phyloP scores from a whole-genome alignment of 2,113 vertebrate genomes.

The Sorex fumeus region DNA sequence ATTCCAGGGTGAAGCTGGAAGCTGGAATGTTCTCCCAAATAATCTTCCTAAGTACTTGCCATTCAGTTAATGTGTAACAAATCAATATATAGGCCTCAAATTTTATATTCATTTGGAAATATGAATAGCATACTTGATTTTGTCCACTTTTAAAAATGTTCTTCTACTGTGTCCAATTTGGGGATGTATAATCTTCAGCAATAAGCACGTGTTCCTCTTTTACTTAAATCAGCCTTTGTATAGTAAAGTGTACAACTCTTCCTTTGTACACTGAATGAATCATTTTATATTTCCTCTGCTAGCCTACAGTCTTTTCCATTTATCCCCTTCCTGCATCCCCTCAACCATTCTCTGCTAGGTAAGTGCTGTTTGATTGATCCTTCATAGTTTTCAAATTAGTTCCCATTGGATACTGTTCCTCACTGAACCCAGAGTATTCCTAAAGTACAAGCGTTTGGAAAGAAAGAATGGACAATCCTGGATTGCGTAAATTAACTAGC shows the following conservation, averaged over 20 bases:
- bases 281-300: not conserved
- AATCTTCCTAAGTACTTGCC: not conserved
- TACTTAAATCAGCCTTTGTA: not conserved
- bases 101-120: constrained; percentile 41
- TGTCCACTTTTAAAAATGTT: not conserved
- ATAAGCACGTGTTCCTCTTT: not conserved
- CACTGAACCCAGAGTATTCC: not conserved
- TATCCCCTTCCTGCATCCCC: no score
- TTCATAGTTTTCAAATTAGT: not conserved
- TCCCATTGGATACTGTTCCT: not conserved
- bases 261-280: not conserved
- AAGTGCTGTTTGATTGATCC: not conserved
- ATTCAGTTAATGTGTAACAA: not conserved
- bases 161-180: not conserved
- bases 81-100: not conserved
- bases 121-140: constrained; percentile 9
- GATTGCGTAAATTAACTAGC: not conserved
- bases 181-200: not conserved
- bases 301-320: not conserved
- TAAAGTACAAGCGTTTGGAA: not conserved
- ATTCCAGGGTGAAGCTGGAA: not conserved
- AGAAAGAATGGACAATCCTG: not conserved
- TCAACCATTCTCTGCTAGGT: not conserved
- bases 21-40: not conserved
- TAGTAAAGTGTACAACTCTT: no score